Evolutionary conservation across 2,113 vertebrate species (phyloP).

Genomic region (Anoplopoma fimbria): DNA sequence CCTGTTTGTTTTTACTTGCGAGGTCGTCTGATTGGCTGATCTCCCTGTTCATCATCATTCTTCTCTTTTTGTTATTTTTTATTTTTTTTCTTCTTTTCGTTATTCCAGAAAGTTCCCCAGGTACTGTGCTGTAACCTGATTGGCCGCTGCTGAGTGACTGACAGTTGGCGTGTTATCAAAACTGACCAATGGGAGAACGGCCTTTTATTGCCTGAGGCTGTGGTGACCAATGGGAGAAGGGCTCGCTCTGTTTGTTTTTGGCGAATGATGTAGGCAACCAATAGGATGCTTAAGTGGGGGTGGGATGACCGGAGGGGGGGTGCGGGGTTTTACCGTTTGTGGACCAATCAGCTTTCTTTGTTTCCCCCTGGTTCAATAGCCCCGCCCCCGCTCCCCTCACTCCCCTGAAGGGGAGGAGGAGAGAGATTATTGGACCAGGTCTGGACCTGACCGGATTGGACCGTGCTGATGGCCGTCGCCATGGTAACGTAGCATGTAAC

Average conservation of each 20-base stretch:
- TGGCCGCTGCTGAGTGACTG: constrained; percentile 75
- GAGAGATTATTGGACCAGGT: constrained; percentile 51
- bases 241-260: constrained; percentile 47
- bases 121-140: constrained; percentile 72
- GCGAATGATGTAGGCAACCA: constrained; percentile 56
- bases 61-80: too few relatives aligned
- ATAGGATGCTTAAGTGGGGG: constrained; percentile 39
- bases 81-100: constrained; percentile 65
- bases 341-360: constrained; percentile 69
- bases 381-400: constrained; percentile 19
- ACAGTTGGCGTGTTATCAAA: constrained; percentile 62
- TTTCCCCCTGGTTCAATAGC: constrained; percentile 52
- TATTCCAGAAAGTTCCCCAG: constrained; percentile 85
- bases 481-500: too few relatives aligned
- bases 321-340: constrained; percentile 65
- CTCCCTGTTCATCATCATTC: constrained; percentile 85
- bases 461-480: constrained; percentile 30
- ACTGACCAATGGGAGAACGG: constrained; percentile 69
- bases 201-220: constrained; percentile 59
- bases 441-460: constrained; percentile 52
- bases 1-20: constrained; percentile 82
- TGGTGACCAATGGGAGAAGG: constrained; percentile 70
- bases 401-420: constrained; percentile 22
- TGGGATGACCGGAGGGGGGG: background rate
- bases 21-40: constrained; percentile 83